Conservation (phyloP, 2,888 invertebrate genomes). For the Ormia ochracea region DNA sequence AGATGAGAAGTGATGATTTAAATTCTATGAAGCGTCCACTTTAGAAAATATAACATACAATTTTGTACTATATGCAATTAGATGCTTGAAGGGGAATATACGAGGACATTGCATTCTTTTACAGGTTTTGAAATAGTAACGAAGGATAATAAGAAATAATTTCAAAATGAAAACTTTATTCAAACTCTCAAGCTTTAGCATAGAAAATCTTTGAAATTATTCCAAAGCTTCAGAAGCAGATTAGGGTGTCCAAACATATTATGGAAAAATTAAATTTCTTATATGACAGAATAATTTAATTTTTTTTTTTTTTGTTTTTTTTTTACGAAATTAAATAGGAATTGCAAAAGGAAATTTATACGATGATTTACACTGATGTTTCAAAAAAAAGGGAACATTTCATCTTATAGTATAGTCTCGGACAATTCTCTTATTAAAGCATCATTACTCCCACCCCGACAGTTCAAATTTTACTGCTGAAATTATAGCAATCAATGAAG, state of each 20-base stretch:
- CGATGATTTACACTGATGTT: too few species aligned
- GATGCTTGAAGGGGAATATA: constrained; percentile 23
- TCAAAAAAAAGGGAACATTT: too few species aligned
- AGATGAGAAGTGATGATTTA: constrained; percentile 19
- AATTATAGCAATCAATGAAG: too few species aligned
- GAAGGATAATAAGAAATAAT: constrained; percentile 45
- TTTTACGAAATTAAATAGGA: too few species aligned
- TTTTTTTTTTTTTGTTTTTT: too few species aligned
- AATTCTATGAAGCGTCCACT: constrained; percentile 10
- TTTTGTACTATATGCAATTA: constrained; percentile 38
- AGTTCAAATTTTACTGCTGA: too few species aligned
- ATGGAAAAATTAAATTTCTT: not conserved
- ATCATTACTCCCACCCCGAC: too few species aligned
- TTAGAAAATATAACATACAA: not conserved
- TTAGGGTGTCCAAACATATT: not conserved
- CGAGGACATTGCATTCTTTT: constrained; percentile 19
- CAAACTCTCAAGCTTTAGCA: constrained; percentile 23
- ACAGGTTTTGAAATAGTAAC: constrained; percentile 23
- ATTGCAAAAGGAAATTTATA: too few species aligned
- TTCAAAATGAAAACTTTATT: constrained; percentile 38
- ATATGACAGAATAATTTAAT: too few species aligned
- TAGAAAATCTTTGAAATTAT: constrained; percentile 7
- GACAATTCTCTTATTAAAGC: too few species aligned
- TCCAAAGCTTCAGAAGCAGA: not conserved
- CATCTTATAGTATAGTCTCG: too few species aligned